Evolutionary conservation across 2,888 invertebrate genomes (phyloP).

Genomic region (Hedychridium roseum): DNA sequence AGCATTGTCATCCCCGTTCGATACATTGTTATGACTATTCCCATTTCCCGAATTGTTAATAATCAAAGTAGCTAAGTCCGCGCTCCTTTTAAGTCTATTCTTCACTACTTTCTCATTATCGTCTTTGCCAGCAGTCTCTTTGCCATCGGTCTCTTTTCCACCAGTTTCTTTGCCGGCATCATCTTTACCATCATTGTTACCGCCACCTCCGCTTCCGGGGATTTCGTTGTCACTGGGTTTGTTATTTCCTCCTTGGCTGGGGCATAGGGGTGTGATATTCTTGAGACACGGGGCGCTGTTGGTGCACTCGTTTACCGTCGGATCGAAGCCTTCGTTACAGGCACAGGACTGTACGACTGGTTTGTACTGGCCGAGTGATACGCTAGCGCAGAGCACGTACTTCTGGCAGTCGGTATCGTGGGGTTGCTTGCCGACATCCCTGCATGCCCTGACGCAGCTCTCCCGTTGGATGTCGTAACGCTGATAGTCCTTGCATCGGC

Average conservation of each 20-base stretch:
- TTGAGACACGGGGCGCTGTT: conserved; percentile 4
- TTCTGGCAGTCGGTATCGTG: conserved; percentile 13
- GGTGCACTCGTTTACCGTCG: conserved; percentile 3
- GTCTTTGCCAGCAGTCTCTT: no score
- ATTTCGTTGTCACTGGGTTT: neutral
- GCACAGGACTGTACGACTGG: conserved; percentile 14
- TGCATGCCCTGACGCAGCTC: conserved; percentile 18
- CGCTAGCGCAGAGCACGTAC: conserved; percentile 17
- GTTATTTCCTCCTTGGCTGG: neutral
- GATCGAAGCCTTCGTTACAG: conserved; percentile 18
- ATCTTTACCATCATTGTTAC: conserved; percentile 2
- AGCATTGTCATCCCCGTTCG: conserved; percentile 15
- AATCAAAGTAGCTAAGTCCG: neutral
- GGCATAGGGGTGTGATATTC: neutral
- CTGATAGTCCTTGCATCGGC: conserved; percentile 22
- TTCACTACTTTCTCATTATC: no score
- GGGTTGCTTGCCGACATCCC: conserved; percentile 15
- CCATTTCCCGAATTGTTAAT: conserved; percentile 20
- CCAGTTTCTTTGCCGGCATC: neutral
- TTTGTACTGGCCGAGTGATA: neutral
- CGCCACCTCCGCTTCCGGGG: neutral
- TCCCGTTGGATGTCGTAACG: conserved; percentile 6
- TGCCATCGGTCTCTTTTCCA: no score
- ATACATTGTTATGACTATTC: conserved; percentile 11
- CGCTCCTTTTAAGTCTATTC: no score